phyloP scores from a whole-genome alignment of 2,113 vertebrate genomes.

The Cryptomyrus ogoouensis region DNA sequence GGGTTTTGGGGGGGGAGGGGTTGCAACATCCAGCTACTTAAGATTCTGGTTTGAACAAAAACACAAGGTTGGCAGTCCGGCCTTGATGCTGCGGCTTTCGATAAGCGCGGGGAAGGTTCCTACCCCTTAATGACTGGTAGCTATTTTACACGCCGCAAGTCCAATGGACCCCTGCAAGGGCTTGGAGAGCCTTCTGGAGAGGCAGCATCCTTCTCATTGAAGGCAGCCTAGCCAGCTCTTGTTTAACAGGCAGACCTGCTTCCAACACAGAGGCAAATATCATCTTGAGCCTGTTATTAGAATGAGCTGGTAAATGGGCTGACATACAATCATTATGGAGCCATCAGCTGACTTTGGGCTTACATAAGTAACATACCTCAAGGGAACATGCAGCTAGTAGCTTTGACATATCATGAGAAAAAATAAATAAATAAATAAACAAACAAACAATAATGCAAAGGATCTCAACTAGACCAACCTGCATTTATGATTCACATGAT shows the following conservation, averaged over 20 bases:
- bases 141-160: background rate
- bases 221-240: background rate
- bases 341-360: background rate
- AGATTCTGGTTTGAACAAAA: constrained; percentile 1
- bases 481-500: background rate
- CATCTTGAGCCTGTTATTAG: background rate
- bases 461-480: background rate
- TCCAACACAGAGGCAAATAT: background rate
- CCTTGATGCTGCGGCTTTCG: background rate
- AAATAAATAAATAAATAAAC: background rate
- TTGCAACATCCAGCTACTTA: background rate
- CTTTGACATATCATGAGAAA: background rate
- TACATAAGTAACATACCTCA: background rate
- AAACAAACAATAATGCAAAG: background rate
- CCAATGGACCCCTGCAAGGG: background rate
- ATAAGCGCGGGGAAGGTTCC: background rate
- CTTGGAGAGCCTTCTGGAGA: background rate
- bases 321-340: background rate
- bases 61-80: background rate
- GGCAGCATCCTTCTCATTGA: background rate
- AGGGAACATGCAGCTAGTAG: background rate
- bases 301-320: background rate
- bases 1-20: background rate
- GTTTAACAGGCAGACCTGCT: background rate
- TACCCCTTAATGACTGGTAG: background rate